phyloP scores from a whole-genome alignment of 2,888 invertebrate genomes.

The Xestia rhomboidea region DNA sequence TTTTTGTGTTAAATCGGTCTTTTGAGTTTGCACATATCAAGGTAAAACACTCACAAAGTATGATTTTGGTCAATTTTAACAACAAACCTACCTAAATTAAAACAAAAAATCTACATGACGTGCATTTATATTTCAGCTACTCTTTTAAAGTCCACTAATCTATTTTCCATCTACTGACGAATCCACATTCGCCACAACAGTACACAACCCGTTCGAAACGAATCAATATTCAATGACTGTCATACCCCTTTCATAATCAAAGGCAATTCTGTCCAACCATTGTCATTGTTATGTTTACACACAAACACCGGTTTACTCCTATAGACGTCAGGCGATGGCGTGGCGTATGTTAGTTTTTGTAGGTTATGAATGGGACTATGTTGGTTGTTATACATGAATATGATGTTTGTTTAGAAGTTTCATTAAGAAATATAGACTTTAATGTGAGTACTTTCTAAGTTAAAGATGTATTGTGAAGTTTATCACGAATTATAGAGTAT shows the following conservation, averaged over 20 bases:
- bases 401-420: background rate
- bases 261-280: constrained; percentile 62
- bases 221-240: constrained; percentile 74
- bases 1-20: too few relatives aligned
- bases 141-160: background rate
- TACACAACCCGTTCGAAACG: constrained; percentile 52
- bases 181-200: constrained; percentile 37
- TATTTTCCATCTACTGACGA: background rate
- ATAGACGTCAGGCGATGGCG: constrained; percentile 10
- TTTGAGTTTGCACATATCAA: too few relatives aligned
- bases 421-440: background rate
- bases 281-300: constrained; percentile 61
- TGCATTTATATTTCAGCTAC: background rate
- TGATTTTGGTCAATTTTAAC: background rate
- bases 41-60: background rate
- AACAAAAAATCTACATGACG: background rate
- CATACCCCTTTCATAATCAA: constrained; percentile 73
- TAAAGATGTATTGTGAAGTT: too few relatives aligned
- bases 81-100: background rate
- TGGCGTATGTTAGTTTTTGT: constrained; percentile 33
- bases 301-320: constrained; percentile 32
- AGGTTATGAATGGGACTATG: constrained; percentile 4
- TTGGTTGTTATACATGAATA: background rate
- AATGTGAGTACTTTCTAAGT: too few relatives aligned
- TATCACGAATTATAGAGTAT: too few relatives aligned